Percentiles rank a stretch among this genome's conserved stretches.
phyloP scores from a whole-genome alignment of 2,113 vertebrate genomes.

The Notarius quadriscutis region DNA sequence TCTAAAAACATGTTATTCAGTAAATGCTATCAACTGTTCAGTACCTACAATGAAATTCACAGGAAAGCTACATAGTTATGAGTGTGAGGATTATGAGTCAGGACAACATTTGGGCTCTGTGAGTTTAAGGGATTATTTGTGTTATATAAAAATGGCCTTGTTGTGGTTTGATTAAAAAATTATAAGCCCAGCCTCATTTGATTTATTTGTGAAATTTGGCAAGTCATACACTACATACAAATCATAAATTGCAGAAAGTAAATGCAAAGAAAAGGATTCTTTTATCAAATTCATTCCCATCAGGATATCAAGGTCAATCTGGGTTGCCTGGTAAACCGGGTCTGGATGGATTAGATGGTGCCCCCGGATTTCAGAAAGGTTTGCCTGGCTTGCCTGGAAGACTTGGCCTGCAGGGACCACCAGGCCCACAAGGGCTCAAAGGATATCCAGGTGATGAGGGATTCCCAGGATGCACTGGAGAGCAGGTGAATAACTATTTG shows the following conservation, averaged over 20 bases:
- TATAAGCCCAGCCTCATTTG: neutral
- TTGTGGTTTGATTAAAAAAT: neutral
- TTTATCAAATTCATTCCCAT: neutral
- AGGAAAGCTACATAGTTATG: no score
- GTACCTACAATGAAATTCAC: no score
- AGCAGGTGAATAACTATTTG: slow-evolving; percentile 44
- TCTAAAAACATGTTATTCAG: no score
- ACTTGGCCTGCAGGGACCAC: slow-evolving; percentile 57
- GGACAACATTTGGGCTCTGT: neutral
- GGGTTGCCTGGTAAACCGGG: slow-evolving; percentile 32
- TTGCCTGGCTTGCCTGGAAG: slow-evolving; percentile 60
- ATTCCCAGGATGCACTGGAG: slow-evolving; percentile 68
- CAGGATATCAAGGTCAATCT: slow-evolving; percentile 34
- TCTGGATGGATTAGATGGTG: slow-evolving; percentile 12
- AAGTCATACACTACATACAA: neutral
- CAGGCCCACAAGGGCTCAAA: slow-evolving; percentile 59
- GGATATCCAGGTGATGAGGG: slow-evolving; percentile 61
- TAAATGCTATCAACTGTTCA: no score
- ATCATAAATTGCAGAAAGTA: neutral
- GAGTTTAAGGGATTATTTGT: neutral
- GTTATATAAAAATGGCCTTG: no score
- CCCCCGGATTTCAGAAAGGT: slow-evolving; percentile 66
- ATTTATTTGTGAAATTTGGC: neutral
- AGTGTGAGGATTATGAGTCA: neutral
- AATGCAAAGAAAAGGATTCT: neutral